Conservation (phyloP, 2,888 invertebrate genomes). For the Malthinus seriepunctatus region DNA sequence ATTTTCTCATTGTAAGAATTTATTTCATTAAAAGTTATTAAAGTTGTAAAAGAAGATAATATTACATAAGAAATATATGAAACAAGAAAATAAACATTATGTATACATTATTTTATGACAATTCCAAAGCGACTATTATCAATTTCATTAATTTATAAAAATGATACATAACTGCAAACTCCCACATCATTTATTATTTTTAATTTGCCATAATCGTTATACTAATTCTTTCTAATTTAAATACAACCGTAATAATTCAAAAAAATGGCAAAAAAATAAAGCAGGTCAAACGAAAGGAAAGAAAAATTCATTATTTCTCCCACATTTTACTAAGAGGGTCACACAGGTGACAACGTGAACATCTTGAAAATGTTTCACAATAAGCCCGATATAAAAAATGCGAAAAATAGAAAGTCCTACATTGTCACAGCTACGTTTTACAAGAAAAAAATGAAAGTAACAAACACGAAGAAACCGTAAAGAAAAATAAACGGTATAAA, state of each 20-base stretch:
- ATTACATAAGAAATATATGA: slow-evolving; percentile 1
- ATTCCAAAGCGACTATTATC: background rate
- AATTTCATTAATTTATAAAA: background rate
- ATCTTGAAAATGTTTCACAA: background rate
- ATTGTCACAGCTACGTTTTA: background rate
- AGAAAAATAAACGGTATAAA: no score
- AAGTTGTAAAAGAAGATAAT: slow-evolving; percentile 2
- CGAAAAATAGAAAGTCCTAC: background rate
- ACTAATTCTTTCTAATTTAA: no score
- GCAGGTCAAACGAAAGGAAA: slow-evolving; percentile 1
- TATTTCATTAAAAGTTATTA: background rate
- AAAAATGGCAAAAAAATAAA: background rate
- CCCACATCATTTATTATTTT: background rate
- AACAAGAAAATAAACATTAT: background rate
- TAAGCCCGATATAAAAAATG: background rate
- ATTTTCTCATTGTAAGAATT: no score
- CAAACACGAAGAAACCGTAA: no score
- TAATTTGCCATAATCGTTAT: background rate
- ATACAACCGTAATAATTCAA: no score
- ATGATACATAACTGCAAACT: background rate
- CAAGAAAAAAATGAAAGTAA: no score
- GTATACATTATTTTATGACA: slow-evolving; percentile 3
- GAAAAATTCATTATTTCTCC: slow-evolving; percentile 2
- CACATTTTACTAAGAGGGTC: background rate
- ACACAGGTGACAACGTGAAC: slow-evolving; percentile 4